Conservation (phyloP, 2,888 invertebrate genomes). For the Myathropa florea region DNA sequence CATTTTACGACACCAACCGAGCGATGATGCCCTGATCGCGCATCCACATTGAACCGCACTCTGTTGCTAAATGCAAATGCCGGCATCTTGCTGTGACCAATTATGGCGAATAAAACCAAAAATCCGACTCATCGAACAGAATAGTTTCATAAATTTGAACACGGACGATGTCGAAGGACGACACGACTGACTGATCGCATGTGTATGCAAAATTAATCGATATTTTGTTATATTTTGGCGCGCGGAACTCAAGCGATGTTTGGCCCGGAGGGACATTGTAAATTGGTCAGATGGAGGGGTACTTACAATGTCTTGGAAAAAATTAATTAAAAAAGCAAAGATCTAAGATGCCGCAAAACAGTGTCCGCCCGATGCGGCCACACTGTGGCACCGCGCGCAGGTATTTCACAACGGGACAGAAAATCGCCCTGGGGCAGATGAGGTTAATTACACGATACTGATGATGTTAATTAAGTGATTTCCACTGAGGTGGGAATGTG, state of each 20-base stretch:
- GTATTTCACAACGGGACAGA: constrained; percentile 64
- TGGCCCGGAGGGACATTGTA: constrained; percentile 41
- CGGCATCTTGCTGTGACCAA: constrained; percentile 19
- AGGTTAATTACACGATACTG: constrained; percentile 66
- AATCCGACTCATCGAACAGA: constrained; percentile 6
- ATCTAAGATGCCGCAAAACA: constrained; percentile 56
- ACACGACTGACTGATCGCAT: constrained; percentile 32
- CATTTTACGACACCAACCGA: constrained; percentile 54
- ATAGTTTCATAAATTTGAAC: constrained; percentile 30
- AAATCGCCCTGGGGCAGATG: constrained; percentile 44
- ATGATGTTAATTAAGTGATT: constrained; percentile 71
- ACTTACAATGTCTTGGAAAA: constrained; percentile 38
- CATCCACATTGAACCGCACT: no score
- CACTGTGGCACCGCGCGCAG: constrained; percentile 13
- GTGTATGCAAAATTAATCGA: constrained; percentile 62
- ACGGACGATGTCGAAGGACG: neutral
- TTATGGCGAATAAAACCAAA: constrained; percentile 49
- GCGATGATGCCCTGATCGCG: constrained; percentile 3
- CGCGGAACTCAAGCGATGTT: constrained; percentile 29
- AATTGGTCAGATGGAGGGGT: constrained; percentile 25
- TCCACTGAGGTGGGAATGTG: constrained; percentile 62
- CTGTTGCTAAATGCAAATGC: constrained; percentile 41
- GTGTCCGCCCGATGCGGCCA: neutral
- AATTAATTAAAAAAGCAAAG: constrained; percentile 57
- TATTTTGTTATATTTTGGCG: constrained; percentile 60